Evolutionary conservation across 1,140 invertebrate species (phyloP).

Genomic region (Leptinotarsa defecta): DNA sequence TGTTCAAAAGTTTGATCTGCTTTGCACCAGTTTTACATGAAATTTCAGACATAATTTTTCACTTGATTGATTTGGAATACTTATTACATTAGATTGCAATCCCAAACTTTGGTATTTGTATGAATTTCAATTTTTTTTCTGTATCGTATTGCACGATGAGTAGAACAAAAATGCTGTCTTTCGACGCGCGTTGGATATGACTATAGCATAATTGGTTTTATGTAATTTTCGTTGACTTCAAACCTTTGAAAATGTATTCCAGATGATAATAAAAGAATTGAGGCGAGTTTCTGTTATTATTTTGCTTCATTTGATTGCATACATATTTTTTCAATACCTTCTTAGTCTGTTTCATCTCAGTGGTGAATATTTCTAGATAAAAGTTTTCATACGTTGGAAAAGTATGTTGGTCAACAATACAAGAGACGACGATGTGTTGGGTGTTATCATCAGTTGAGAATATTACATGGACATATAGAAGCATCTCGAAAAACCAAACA

Average conservation of each 20-base stretch:
- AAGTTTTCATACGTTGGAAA: background rate
- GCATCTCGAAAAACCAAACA: constrained; percentile 22
- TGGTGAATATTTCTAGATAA: background rate
- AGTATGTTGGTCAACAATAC: background rate
- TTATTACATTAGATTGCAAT: no score
- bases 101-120: no score
- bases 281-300: background rate
- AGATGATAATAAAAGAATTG: background rate
- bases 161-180: no score
- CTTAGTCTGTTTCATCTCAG: no score
- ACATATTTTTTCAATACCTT: no score
- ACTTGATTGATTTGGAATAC: no score
- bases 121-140: no score
- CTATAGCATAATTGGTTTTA: background rate
- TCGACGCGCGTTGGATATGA: no score
- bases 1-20: no score
- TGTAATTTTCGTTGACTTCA: background rate
- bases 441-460: constrained; percentile 6
- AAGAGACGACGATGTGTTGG: constrained; percentile 20
- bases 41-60: no score
- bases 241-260: background rate
- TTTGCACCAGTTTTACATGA: no score
- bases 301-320: background rate
- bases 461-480: background rate
- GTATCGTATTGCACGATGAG: no score